A percentile compares a stretch with the other conserved stretches of the same genome.
These are phyloP conservation scores for Palythoa caribaeorum DNA, from an alignment of 92 coral and sea anemone species.

Conservation along the genomic window DNA sequence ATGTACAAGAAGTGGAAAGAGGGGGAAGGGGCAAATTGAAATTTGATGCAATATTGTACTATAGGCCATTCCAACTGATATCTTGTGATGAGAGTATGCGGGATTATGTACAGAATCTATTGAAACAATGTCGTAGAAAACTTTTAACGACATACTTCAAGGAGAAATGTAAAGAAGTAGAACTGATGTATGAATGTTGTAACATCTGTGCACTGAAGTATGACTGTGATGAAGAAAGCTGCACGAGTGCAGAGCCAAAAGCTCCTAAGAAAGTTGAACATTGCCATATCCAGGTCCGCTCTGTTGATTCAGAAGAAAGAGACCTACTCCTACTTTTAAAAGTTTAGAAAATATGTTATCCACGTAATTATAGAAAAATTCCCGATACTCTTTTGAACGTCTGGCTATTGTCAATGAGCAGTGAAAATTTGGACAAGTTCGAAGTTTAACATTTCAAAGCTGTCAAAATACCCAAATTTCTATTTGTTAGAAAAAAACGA, in stretches of 20 bases:
- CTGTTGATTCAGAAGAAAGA: constrained; percentile 36
- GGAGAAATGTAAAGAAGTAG: constrained; percentile 19
- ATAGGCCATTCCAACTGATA: constrained; percentile 35
- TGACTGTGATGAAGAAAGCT: constrained; percentile 25
- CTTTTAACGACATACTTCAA: constrained; percentile 1
- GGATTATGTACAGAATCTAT: constrained; percentile 12
- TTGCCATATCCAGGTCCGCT: background rate
- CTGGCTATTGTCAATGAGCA: too few species aligned
- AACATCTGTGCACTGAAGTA: constrained; percentile 53
- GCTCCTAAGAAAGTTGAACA: background rate
- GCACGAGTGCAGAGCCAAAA: background rate
- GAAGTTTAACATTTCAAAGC: too few species aligned
- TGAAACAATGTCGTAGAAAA: background rate
- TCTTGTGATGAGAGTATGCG: constrained; percentile 24
- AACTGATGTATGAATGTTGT: constrained; percentile 56
- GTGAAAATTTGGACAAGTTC: too few species aligned
- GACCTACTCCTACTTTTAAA: background rate
- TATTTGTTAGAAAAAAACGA: background rate
- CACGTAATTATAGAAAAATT: too few species aligned
- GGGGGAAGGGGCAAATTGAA: constrained; percentile 38
- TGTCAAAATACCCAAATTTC: too few species aligned
- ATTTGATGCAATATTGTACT: constrained; percentile 28
- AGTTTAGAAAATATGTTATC: too few species aligned
- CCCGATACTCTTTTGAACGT: too few species aligned
- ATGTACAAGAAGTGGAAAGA: constrained; percentile 47